Conservation (phyloP, 2,797 vertebrate genomes). For the Microhierax caerulescens region DNA sequence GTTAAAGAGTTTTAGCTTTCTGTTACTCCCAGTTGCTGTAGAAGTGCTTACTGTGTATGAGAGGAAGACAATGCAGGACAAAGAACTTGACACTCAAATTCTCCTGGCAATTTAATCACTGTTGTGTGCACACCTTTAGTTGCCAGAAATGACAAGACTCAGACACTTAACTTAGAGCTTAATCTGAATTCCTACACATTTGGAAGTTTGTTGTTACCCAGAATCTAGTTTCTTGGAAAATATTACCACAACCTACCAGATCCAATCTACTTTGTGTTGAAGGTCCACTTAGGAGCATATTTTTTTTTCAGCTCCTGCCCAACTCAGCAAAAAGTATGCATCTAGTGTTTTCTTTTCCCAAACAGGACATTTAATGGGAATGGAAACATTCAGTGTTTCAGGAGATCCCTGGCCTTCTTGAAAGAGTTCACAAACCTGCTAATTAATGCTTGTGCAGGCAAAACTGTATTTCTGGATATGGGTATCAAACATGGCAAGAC, state of each 20-base stretch:
- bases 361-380: background rate
- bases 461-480: constrained; percentile 30
- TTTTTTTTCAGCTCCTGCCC: background rate
- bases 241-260: background rate
- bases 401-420: background rate
- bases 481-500: background rate
- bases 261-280: background rate
- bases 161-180: background rate
- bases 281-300: background rate
- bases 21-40: background rate
- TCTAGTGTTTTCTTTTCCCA: background rate
- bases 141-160: background rate
- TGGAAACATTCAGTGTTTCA: background rate
- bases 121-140: background rate
- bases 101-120: background rate
- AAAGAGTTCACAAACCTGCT: background rate
- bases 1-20: background rate
- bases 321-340: background rate
- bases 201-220: background rate
- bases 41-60: background rate
- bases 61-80: background rate
- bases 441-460: background rate
- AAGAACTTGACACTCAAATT: background rate
- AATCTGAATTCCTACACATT: background rate
- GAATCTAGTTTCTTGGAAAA: background rate